These are phyloP conservation scores for Morpho achilles DNA, from an alignment of 2,888 invertebrate genomes.

Conservation along the genomic window DNA sequence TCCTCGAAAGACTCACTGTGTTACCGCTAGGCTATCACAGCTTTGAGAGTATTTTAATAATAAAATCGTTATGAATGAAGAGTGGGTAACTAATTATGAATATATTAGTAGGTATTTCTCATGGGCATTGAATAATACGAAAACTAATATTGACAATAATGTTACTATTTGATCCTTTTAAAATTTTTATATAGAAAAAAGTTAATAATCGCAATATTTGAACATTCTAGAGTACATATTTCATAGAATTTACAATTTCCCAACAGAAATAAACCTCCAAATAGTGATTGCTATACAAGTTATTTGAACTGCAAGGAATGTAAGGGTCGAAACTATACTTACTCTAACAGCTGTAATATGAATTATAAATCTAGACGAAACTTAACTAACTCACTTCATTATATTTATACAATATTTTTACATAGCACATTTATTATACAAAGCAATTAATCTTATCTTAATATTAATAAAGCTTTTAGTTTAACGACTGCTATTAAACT, in stretches of 20 bases:
- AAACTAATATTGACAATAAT: no score
- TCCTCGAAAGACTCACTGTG: no score
- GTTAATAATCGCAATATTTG: no score
- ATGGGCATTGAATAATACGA: no score
- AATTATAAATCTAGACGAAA: conserved; percentile 4
- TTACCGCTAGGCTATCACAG: no score
- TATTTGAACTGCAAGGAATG: conserved; percentile 26
- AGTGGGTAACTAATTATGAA: no score
- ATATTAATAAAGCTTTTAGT: conserved; percentile 38
- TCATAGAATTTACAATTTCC: conserved; percentile 4
- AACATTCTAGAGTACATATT: not conserved
- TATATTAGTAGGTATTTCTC: no score
- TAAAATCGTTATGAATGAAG: no score
- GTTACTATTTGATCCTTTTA: no score
- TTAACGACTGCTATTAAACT: conserved; percentile 22
- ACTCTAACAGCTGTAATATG: conserved; percentile 11
- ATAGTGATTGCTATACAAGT: not conserved
- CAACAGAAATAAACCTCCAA: conserved; percentile 8
- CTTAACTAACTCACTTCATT: conserved; percentile 8
- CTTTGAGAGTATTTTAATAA: no score
- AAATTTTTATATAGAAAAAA: no score
- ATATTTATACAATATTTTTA: conserved; percentile 14
- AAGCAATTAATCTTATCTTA: conserved; percentile 19
- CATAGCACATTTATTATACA: conserved; percentile 17
- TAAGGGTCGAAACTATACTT: conserved; percentile 21